Percentiles rank a stretch among this genome's conserved stretches.
These are phyloP conservation scores for Apantesis nais DNA, from an alignment of 2,888 invertebrate species.

Conservation along the genomic window DNA sequence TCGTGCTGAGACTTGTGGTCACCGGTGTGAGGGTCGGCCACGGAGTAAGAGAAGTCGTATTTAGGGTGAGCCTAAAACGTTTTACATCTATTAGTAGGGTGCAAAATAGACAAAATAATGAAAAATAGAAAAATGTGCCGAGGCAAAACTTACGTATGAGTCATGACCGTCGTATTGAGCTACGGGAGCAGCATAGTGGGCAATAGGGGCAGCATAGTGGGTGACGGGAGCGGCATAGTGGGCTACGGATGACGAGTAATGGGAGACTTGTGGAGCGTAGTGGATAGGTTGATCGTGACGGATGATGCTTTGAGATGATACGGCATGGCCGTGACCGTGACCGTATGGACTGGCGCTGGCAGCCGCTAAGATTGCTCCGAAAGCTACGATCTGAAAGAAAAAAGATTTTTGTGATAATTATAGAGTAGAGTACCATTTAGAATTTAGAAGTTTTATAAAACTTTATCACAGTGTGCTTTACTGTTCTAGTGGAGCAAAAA, in stretches of 20 bases:
- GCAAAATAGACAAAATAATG: slow-evolving; percentile 3
- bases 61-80: slow-evolving; percentile 64
- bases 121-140: neutral
- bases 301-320: no score
- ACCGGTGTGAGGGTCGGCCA: no score
- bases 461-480: no score
- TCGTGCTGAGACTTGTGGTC: slow-evolving; percentile 85
- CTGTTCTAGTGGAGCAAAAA: no score
- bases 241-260: slow-evolving; percentile 48
- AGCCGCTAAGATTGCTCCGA: slow-evolving; percentile 71
- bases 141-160: slow-evolving; percentile 48
- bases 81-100: neutral
- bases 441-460: no score
- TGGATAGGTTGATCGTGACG: slow-evolving; percentile 65
- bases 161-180: no score
- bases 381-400: slow-evolving; percentile 68
- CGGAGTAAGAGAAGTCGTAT: no score
- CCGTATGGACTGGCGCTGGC: no score
- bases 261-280: slow-evolving; percentile 53
- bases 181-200: no score
- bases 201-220: slow-evolving; percentile 47
- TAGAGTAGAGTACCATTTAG: no score
- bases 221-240: slow-evolving; percentile 50
- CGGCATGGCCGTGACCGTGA: no score
- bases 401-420: no score